Evolutionary conservation across 2,888 invertebrate species (phyloP).

Genomic region (Nephrotoma guestfalica): DNA sequence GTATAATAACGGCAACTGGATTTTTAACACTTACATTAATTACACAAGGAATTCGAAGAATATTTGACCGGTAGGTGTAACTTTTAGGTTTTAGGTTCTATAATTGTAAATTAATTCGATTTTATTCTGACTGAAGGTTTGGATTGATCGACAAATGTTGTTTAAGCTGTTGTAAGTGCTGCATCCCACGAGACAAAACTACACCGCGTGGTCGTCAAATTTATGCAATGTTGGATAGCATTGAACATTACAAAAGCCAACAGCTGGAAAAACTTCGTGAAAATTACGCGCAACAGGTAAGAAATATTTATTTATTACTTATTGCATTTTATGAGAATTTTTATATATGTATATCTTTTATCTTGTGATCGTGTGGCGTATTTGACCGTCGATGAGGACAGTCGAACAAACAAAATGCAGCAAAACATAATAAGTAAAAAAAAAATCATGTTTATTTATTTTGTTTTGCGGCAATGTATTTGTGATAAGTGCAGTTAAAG

Average conservation of each 20-base stretch:
- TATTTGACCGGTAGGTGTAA: conserved; percentile 48
- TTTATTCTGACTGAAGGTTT: conserved; percentile 40
- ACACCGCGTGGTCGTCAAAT: conserved; percentile 72
- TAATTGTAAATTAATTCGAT: neutral
- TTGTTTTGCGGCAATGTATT: too few relatives aligned
- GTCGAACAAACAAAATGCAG: too few relatives aligned
- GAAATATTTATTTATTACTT: conserved; percentile 1
- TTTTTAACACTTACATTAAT: conserved; percentile 69
- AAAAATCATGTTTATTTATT: too few relatives aligned
- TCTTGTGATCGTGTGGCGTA: too few relatives aligned
- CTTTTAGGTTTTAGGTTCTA: neutral
- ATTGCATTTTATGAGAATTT: too few relatives aligned
- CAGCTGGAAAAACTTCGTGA: conserved; percentile 79
- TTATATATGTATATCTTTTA: too few relatives aligned
- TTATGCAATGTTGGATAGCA: conserved; percentile 75
- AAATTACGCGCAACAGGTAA: conserved; percentile 80
- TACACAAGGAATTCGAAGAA: conserved; percentile 56
- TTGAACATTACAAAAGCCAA: conserved; percentile 78
- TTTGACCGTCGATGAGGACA: too few relatives aligned
- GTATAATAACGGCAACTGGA: conserved; percentile 59
- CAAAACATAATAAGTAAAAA: too few relatives aligned
- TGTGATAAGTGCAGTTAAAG: too few relatives aligned
- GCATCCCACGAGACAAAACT: conserved; percentile 47
- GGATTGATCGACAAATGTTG: conserved; percentile 48
- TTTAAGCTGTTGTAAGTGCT: conserved; percentile 53